A percentile compares a stretch with the other conserved stretches of the same genome.
Conservation (phyloP, 2,797 vertebrate genomes). For the Lepus townsendii region DNA sequence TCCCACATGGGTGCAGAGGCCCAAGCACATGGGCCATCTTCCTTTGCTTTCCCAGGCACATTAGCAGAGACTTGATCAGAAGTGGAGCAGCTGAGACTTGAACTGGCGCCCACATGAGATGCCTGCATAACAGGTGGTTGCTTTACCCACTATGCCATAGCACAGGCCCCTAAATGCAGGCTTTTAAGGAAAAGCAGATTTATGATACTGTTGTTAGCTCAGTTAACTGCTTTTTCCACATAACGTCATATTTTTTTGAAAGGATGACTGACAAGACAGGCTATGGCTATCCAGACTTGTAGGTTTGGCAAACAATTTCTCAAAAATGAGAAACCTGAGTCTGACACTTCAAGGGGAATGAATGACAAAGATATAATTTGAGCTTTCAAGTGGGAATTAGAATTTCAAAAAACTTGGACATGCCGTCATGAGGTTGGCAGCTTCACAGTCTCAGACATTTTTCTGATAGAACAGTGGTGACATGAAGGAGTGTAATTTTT, state of each 20-base stretch:
- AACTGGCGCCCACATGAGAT: too few relatives aligned
- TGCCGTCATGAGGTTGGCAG: background rate
- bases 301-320: background rate
- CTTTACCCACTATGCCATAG: too few relatives aligned
- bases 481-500: background rate
- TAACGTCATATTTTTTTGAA: background rate
- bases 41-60: too few relatives aligned
- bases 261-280: background rate
- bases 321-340: background rate
- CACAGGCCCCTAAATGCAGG: background rate
- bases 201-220: background rate
- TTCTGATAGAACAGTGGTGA: background rate
- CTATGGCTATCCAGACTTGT: background rate
- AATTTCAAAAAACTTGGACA: constrained; percentile 11
- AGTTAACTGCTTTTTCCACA: background rate
- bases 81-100: too few relatives aligned
- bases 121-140: too few relatives aligned
- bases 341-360: background rate
- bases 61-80: too few relatives aligned
- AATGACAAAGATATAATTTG: background rate
- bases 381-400: constrained; percentile 26
- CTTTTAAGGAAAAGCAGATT: background rate
- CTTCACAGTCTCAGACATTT: background rate
- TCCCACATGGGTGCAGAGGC: too few relatives aligned
- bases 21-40: too few relatives aligned